Base-by-base conservation (phyloP, 2,888 invertebrate genomes). In the Ditula angustiorana region DNA sequence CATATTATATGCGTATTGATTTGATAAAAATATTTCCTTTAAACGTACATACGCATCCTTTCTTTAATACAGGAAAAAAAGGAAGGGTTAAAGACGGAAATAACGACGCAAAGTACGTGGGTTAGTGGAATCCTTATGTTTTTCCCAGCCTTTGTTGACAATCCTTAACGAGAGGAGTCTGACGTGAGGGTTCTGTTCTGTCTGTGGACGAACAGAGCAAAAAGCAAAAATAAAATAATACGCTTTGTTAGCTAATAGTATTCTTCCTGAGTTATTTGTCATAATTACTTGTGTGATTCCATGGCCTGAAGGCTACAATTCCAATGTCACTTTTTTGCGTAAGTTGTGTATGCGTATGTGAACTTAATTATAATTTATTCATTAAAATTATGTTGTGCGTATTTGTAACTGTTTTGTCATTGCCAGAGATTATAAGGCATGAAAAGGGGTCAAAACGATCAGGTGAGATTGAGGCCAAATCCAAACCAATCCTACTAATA, bases 1-100 rank as follows among this genome's bases (percentile, higher is more conserved):
- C 78, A 80, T 78, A 70, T 76, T 73, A 74, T 70, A 75, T 69
- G 66, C 65, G 79, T 71, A 81, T 78, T 78, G 79, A 79, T 81
- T 80, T 77, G 71, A 75, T 73, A 69, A 76, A 70, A 79, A 79
- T 72, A 75, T 78, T 74, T 68, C 67, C 53, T 66, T 63, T 69
- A 69, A 60, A 47, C 55, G 66, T 30, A 63, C 56, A 47, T 68
- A 59, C 52, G 19, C 26, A 19, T 24, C 41, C 56, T 7, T 37
- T 44, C 24, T 5, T 16, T 55, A 53, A 53, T 37, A 55, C 37
- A 37, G n/a, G 35, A 53, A 35, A 53, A 53, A 33, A 35, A 24
- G 26, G 7, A 52, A 59, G 46, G 50, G 50, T 59, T 26, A 37
- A 41, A 52, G 28, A 41, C 37, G 52, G 41, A 41, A 61, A 61